Evolutionary conservation across 2,797 vertebrate genomes (phyloP).

Genomic region (Sebastes minor): DNA sequence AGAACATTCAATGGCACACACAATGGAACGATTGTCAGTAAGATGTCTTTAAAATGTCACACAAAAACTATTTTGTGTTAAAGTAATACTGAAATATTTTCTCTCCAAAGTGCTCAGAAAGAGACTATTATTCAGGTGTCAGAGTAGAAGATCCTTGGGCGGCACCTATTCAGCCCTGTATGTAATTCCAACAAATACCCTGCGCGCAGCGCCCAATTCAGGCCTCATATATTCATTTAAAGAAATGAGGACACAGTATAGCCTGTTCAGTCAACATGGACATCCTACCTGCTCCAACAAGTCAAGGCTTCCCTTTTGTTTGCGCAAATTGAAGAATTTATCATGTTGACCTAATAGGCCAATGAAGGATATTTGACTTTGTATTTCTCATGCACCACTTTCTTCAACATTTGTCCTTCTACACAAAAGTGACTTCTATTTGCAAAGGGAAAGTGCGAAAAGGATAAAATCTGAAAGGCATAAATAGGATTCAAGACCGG

Average conservation of each 20-base stretch:
- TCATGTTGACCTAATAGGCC: constrained; percentile 37
- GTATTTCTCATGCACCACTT: constrained; percentile 34
- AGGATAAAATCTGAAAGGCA: neutral
- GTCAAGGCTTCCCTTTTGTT: constrained; percentile 72
- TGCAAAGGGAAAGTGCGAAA: constrained; percentile 2
- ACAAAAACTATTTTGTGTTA: constrained; percentile 45
- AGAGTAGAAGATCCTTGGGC: constrained; percentile 60
- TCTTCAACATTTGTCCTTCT: constrained; percentile 42
- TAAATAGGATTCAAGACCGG: constrained; percentile 10
- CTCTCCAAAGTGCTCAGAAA: constrained; percentile 45
- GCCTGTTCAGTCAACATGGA: constrained; percentile 30
- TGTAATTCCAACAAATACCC: constrained; percentile 49
- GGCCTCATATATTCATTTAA: constrained; percentile 32
- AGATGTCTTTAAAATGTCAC: constrained; percentile 51
- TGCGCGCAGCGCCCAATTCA: constrained; percentile 44
- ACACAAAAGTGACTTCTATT: constrained; percentile 10
- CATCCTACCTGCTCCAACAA: constrained; percentile 33
- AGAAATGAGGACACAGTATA: constrained; percentile 28
- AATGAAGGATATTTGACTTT: constrained; percentile 10
- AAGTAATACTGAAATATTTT: constrained; percentile 62
- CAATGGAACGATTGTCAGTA: constrained; percentile 40
- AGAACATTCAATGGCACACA: constrained; percentile 36
- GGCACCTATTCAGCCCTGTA: constrained; percentile 45
- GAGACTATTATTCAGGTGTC: constrained; percentile 60
- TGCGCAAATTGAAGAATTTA: constrained; percentile 59